Evolutionary conservation across 2,797 vertebrate genomes (phyloP).

Genomic region (Halcyon smyrnensis): DNA sequence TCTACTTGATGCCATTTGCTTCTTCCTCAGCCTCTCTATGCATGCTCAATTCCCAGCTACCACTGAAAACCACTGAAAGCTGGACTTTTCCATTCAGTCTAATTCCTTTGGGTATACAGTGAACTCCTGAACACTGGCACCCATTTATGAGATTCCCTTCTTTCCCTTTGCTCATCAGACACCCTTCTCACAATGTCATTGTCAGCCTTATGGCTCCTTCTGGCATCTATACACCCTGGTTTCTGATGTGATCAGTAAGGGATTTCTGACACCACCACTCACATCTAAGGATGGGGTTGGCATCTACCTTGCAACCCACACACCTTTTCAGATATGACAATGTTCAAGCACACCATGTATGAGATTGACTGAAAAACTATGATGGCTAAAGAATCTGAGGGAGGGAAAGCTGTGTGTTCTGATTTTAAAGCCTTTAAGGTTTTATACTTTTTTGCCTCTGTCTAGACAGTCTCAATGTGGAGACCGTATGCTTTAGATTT

Average conservation of each 20-base stretch:
- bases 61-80: neutral
- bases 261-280: neutral
- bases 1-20: neutral
- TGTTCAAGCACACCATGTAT: neutral
- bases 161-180: neutral
- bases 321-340: neutral
- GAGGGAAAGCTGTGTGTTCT: neutral
- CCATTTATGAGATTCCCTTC: neutral
- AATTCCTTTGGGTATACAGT: neutral
- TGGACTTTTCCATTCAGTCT: neutral
- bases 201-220: neutral
- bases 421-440: neutral
- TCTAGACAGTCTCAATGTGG: neutral
- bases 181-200: neutral
- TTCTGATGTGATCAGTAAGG: neutral
- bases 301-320: neutral
- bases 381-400: neutral
- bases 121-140: neutral
- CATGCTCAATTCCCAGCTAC: neutral
- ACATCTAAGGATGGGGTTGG: rapidly evolving
- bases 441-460: neutral
- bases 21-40: neutral
- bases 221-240: neutral
- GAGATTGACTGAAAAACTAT: neutral
- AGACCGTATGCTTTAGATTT: neutral